Evolutionary conservation across 1,140 invertebrate species (phyloP), one percentile per base, ranked within the genome.

Genomic region (Scaptomyza graminum): DNA sequence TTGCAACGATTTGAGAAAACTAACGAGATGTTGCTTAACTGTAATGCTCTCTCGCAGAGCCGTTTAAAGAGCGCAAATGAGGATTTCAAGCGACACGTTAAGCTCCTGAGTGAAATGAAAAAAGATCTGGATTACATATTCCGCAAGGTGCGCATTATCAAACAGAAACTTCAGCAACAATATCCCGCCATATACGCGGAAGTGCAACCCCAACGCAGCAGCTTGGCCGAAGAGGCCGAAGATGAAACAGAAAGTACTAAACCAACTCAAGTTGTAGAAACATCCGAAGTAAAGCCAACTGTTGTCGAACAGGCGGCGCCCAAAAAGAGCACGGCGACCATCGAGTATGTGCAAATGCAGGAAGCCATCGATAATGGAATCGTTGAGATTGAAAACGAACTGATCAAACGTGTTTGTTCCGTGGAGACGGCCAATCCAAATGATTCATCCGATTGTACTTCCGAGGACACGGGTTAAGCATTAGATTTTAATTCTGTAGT

Each of bases 21-120:
- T 2, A 99, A 98, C 90, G 98, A 99, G 94, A 99, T 99, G 98
- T 92, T 99, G 18, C 95, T 97, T 18, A 99, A 99, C 83, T 98
- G 97, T 83, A 99, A 99, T 92, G 95, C 96, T 4, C 91, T 99
- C 4, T 97, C 97, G 4, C 94, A 95, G 7, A 94, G 94, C 65
- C 94, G 97, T 31, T 93, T 97, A 52, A 96, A 97, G 85, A 95
- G 94, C 54, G 96, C 97, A 18, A 94, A 94, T 7, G 94, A 94
- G 18, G 97, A 98, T 77, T 98, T 99, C 68, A 98, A 97, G 78
- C 96, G 96, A 80, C 97, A 98, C 90, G 97, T 96, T 0, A 94
- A 95, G 70, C 92, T 97, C 12, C 93, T 99, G 0, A 92, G 94
- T 0, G 93, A 95, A 28, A 95, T 96, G 90, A 95, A 97, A 81